Percentiles rank a stretch among this genome's conserved stretches.
Conservation (phyloP, 2,113 vertebrate genomes). For the Halichoerus grypus region DNA sequence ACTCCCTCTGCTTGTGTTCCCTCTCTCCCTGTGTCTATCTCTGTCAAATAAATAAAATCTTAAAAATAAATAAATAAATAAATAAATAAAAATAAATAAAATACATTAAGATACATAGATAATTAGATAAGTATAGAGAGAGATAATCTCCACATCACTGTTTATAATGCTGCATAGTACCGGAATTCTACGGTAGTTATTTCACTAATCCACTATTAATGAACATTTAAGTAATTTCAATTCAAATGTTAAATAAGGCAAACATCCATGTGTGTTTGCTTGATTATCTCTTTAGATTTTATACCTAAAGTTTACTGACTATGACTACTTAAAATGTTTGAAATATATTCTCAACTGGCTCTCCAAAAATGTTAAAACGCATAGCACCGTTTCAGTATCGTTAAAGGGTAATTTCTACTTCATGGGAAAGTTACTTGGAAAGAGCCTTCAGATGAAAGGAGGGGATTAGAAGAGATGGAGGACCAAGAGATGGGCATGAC, state of each 20-base stretch:
- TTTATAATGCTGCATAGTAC: not conserved
- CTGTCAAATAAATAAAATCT: no score
- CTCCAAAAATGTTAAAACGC: not conserved
- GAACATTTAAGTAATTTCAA: constrained; percentile 6
- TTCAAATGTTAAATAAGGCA: not conserved
- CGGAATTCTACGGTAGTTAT: not conserved
- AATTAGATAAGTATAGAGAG: not conserved
- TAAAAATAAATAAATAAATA: no score
- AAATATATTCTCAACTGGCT: not conserved
- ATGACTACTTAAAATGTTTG: not conserved
- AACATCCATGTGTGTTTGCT: not conserved
- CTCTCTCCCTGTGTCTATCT: no score
- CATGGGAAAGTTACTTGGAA: not conserved
- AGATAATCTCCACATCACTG: not conserved
- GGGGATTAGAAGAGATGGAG: not conserved
- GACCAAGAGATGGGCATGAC: not conserved
- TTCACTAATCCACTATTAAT: not conserved
- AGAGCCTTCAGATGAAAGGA: not conserved
- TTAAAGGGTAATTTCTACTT: not conserved
- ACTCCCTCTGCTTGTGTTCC: no score
- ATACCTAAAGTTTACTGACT: not conserved
- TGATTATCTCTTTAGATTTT: not conserved
- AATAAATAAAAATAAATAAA: no score
- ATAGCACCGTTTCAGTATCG: not conserved
- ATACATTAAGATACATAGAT: not conserved